Base-by-base conservation (phyloP, 1,140 invertebrate genomes). In the Caenorhabditis inopinata region DNA sequence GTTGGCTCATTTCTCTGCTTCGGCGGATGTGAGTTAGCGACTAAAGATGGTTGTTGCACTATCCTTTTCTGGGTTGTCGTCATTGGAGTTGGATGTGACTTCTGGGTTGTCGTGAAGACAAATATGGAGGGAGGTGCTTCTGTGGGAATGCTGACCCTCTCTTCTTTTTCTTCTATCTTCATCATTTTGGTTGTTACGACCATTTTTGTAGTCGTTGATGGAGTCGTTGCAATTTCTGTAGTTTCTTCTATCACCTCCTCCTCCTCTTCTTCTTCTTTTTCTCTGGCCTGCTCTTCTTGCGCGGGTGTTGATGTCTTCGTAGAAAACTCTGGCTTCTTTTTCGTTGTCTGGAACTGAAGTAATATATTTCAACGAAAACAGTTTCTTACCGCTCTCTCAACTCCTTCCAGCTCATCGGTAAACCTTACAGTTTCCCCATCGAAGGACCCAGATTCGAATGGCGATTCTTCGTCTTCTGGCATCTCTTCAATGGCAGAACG, bases 101-200 rank as follows among this genome's bases (percentile, higher is more conserved):
- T 68, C 18, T 68, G 58, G 23, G 58, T 68, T 21, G 58, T 68
- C 29, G 58, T 68, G 32, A 68, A 68, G 7, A 68, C 58, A 9
- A 68, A 68, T n/a, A 68, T 68, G 9, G 58, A 68, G 18, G 58
- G 58, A 18, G 58, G 58, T 0, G 25, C 58, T 38, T 68, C 58
- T 32, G 38, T 42, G 38, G 38, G 14, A 42, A 42, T 42, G 16
- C 32, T 29, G 16, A 1, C 51, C n/a, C 32, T 29, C n/a, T 32
- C 51, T 58, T 58, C 51, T 18, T 29, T n/a, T 16, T 68, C 58
- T 68, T 68, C 58, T 21, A n/a, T n/a, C n/a, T n/a, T n/a, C n/a
- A n/a, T n/a, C n/a, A n/a, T n/a, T n/a, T n/a, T n/a, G n/a, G n/a
- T n/a, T n/a, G n/a, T n/a, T n/a, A n/a, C n/a, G n/a, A n/a, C n/a